phyloP scores from a whole-genome alignment of 2,113 vertebrate genomes.

The Phylloscopus whistleri region DNA sequence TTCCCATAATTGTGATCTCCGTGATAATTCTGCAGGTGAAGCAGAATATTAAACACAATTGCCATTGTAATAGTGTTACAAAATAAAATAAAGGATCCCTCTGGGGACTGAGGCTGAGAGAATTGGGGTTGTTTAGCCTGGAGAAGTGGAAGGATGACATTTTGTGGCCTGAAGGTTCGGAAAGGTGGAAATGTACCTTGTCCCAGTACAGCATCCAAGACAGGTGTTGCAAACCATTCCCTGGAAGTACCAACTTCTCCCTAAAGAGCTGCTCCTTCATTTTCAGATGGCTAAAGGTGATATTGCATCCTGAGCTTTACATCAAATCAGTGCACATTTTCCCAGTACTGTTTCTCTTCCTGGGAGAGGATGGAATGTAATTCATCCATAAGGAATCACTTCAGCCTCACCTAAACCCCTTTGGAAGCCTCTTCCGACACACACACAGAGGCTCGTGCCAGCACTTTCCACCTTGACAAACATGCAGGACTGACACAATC shows the following conservation, averaged over 20 bases:
- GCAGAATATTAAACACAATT: not conserved
- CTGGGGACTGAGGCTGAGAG: not conserved
- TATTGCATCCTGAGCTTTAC: not conserved
- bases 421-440: not conserved
- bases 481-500: not conserved
- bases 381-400: not conserved
- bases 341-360: not conserved
- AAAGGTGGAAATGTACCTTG: not conserved
- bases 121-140: not conserved
- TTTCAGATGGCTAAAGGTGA: not conserved
- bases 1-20: not conserved
- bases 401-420: not conserved
- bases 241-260: not conserved
- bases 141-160: not conserved
- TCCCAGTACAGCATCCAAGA: not conserved
- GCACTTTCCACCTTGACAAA: not conserved
- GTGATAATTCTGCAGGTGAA: not conserved
- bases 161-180: not conserved
- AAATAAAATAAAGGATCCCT: not conserved
- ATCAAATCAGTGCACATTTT: not conserved
- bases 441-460: not conserved
- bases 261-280: not conserved
- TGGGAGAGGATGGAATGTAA: not conserved
- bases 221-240: not conserved
- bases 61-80: not conserved